Base-by-base conservation (phyloP, 2,113 vertebrate species). In the Petroica traversi region DNA sequence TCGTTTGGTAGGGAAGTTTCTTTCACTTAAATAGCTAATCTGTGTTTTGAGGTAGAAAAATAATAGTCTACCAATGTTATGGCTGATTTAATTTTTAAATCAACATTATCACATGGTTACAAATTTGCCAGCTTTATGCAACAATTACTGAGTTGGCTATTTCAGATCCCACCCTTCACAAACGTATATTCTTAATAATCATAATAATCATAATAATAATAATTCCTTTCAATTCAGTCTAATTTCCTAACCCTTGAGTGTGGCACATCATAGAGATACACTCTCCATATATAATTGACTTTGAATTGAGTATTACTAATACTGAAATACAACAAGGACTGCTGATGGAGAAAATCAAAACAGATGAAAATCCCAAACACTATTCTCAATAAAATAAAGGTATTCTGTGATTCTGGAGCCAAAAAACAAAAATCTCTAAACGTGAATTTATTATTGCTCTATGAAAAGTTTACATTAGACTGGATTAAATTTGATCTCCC, bases 321-420 rank as follows among this genome's bases (percentile, higher is more conserved):
- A 49, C 66, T 54, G 68, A 94, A 93, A 68, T 64, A 77, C 17
- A 79, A 48, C 6, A 78, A 80, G 72, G 33, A 85, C n/a, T 88
- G 45, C 36, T 83, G 41, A 83, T 91, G 45, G 29, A 24, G 18
- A 62, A 80, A 89, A 48, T 1, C 16, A 41, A 55, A 92, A 72
- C 51, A 91, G 81, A 87, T 18, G 36, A 94, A 93, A 87, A 40
- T 12, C 9, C 4, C 19, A 95, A 72, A 40, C 12, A 25, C 31
- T 92, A 16, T 58, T 62, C 96, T 72, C 72, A 68, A 85, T 57
- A 94, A 93, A 94, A 97, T n/a, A 49, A 79, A 80, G 22, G 6
- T 41, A 49, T 49, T 36, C 19, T 69, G 17, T 49, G 33, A 66
- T 59, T 93, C 8, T 46, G 31, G 23, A 59, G 48, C 24, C 0